Evolutionary conservation across 2,888 invertebrate genomes (phyloP).

Genomic region (Deilephila elpenor): DNA sequence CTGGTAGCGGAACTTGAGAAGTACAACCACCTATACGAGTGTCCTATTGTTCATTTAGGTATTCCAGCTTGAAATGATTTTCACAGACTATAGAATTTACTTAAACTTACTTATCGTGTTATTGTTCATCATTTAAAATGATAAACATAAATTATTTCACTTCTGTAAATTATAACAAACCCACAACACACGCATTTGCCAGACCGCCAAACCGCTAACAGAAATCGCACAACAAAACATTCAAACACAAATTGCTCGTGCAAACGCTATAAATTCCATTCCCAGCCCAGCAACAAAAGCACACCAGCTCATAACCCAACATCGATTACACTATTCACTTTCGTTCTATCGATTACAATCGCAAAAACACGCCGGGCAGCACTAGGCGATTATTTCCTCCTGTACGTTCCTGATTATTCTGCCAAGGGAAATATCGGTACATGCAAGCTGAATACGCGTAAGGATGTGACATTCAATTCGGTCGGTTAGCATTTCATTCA

Average conservation of each 20-base stretch:
- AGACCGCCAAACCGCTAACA: neutral
- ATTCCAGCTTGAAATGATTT: neutral
- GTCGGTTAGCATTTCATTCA: conserved; percentile 73
- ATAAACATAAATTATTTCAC: neutral
- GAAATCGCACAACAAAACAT: conserved; percentile 2
- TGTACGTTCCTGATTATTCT: conserved; percentile 41
- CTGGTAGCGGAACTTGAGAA: too few relatives aligned
- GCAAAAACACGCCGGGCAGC: conserved; percentile 63
- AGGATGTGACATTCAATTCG: conserved; percentile 46
- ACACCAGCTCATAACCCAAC: conserved; percentile 49
- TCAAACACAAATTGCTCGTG: conserved; percentile 4
- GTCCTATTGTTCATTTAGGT: too few relatives aligned
- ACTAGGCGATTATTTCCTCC: conserved; percentile 45
- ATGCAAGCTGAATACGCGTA: conserved; percentile 41
- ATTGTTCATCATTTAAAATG: neutral
- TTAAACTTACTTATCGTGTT: neutral
- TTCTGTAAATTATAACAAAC: neutral
- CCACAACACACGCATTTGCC: neutral
- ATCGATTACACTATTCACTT: conserved; percentile 73
- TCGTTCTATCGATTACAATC: conserved; percentile 69
- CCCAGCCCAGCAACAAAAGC: conserved; percentile 8
- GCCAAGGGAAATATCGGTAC: conserved; percentile 34
- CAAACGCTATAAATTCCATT: conserved; percentile 14
- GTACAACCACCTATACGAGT: too few relatives aligned
- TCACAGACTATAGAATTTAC: neutral